Conservation (phyloP, 2,113 vertebrate species). For the Otus sunia region DNA sequence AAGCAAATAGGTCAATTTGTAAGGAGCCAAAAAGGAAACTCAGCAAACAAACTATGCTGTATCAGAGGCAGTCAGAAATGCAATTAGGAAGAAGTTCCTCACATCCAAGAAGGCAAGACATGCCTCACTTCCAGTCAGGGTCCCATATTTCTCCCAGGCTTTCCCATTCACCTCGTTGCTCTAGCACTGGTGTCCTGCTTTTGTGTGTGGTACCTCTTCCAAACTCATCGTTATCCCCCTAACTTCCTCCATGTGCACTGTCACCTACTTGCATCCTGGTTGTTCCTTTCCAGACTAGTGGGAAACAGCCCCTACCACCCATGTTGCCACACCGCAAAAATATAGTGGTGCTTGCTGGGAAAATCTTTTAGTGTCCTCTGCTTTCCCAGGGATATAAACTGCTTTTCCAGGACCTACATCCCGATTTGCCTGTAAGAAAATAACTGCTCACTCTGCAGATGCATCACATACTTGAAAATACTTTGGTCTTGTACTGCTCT, state of each 20-base stretch:
- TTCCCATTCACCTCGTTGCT: constrained; percentile 18
- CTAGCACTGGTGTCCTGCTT: background rate
- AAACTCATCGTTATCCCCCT: background rate
- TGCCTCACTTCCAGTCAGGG: background rate
- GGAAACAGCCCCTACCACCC: background rate
- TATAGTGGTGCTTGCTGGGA: background rate
- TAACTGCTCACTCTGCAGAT: background rate
- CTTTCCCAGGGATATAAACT: background rate
- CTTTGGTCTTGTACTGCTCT: background rate
- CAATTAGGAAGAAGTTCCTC: constrained; percentile 52
- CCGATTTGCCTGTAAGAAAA: background rate
- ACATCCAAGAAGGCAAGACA: background rate
- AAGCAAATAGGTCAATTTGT: constrained; percentile 79
- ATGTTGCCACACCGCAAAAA: background rate
- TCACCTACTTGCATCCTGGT: background rate
- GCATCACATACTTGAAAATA: background rate
- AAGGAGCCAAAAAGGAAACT: constrained; percentile 61
- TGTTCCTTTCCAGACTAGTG: background rate
- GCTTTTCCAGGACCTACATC: background rate
- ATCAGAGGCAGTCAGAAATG: constrained; percentile 16
- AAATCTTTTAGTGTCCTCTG: background rate
- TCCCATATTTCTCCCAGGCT: background rate
- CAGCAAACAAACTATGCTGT: constrained; percentile 58
- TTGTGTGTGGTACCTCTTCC: background rate
- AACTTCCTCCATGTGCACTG: background rate